Conservation (phyloP, 1,140 invertebrate genomes). For the Caenorhabditis tropicalis region DNA sequence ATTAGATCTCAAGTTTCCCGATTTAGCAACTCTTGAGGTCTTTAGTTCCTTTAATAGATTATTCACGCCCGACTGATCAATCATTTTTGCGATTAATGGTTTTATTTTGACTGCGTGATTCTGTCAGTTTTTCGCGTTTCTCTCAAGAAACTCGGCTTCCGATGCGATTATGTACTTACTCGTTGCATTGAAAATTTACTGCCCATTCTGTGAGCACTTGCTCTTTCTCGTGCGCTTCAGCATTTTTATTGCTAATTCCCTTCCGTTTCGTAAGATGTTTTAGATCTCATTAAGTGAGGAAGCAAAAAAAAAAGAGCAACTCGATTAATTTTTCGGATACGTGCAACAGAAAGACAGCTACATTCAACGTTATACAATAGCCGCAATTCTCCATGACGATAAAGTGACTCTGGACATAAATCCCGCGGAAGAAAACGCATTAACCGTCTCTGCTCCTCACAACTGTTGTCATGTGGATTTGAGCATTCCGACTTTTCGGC, state of each 20-base stretch:
- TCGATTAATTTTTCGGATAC: not conserved
- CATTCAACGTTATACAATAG: not conserved
- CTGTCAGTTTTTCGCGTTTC: not conserved
- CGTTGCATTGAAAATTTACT: slow-evolving; percentile 22
- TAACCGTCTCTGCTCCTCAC: not conserved
- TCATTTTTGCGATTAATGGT: not conserved
- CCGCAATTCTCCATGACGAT: no score
- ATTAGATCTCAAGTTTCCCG: no score
- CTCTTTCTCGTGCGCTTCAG: not conserved
- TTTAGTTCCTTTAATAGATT: not conserved
- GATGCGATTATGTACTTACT: slow-evolving; percentile 38
- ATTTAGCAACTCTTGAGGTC: not conserved
- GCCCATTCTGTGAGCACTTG: not conserved
- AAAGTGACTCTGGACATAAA: not conserved
- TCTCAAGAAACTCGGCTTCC: slow-evolving; percentile 4
- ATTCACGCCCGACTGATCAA: not conserved
- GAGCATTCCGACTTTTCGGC: not conserved
- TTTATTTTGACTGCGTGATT: slow-evolving; percentile 14
- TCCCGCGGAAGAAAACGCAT: not conserved
- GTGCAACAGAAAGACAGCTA: not conserved
- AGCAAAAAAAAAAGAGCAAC: not conserved
- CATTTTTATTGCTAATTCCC: not conserved
- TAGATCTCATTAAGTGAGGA: not conserved
- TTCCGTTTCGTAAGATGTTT: not conserved
- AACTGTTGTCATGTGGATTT: not conserved